Conservation (phyloP, 2,113 vertebrate species). For the Calonectris borealis region DNA sequence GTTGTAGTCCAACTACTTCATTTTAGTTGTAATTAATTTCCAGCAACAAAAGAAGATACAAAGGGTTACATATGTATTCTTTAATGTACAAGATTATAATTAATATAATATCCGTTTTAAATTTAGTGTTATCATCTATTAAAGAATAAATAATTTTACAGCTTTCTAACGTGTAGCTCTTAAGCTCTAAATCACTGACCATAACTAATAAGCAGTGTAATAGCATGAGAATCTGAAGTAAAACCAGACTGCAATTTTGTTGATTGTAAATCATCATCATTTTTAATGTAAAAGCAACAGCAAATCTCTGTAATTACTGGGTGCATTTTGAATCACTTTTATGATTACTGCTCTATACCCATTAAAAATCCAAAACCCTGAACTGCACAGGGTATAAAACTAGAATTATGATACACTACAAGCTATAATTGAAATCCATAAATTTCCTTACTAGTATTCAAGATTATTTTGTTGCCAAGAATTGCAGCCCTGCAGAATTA, state of each 20-base stretch:
- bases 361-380: constrained; percentile 80
- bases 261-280: constrained; percentile 76
- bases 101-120: constrained; percentile 64
- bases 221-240: constrained; percentile 65
- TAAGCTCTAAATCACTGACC: constrained; percentile 77
- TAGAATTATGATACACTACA: constrained; percentile 75
- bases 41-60: constrained; percentile 49
- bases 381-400: constrained; percentile 76
- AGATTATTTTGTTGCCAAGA: constrained; percentile 71
- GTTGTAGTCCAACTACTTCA: background rate
- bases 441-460: constrained; percentile 66
- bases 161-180: constrained; percentile 65
- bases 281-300: constrained; percentile 78
- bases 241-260: constrained; percentile 68
- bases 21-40: constrained; percentile 57
- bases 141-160: constrained; percentile 78
- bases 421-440: constrained; percentile 79
- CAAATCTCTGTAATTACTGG: constrained; percentile 81
- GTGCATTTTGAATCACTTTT: constrained; percentile 80
- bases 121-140: constrained; percentile 75
- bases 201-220: constrained; percentile 76
- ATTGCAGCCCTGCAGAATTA: constrained; percentile 52
- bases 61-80: constrained; percentile 53
- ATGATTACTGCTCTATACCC: constrained; percentile 76
- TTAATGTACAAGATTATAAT: constrained; percentile 67